Percentiles rank a stretch among this genome's conserved stretches.
Conservation (phyloP, 2,113 vertebrate species). For the Monopterus albus region DNA sequence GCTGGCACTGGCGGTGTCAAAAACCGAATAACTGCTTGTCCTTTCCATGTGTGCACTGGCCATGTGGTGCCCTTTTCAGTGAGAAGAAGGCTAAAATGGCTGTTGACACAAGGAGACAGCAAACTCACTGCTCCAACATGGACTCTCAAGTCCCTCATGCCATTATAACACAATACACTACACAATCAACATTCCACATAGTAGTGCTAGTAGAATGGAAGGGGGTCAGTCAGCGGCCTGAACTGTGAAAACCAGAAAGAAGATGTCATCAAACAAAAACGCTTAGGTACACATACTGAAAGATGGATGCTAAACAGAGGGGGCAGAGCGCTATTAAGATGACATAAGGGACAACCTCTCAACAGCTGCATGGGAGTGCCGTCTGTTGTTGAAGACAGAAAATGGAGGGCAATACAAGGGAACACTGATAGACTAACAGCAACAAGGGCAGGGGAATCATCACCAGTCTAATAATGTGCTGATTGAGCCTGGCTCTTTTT, state of each 20-base stretch:
- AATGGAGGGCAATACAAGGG: constrained; percentile 76
- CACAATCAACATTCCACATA: constrained; percentile 60
- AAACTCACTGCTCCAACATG: constrained; percentile 41
- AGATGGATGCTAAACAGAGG: constrained; percentile 78
- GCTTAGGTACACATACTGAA: constrained; percentile 77
- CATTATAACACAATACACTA: constrained; percentile 22
- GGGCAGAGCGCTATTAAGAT: constrained; percentile 74
- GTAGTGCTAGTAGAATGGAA: constrained; percentile 15
- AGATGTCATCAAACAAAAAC: constrained; percentile 81
- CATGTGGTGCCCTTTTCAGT: constrained; percentile 74
- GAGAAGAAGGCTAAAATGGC: constrained; percentile 61
- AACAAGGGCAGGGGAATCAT: constrained; percentile 75
- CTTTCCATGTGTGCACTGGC: constrained; percentile 59
- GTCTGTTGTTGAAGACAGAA: constrained; percentile 58
- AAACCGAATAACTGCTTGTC: constrained; percentile 73
- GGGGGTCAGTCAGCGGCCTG: constrained; percentile 59
- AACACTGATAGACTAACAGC: constrained; percentile 81
- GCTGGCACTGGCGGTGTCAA: constrained; percentile 76
- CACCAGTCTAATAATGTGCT: constrained; percentile 81
- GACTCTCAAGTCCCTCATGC: constrained; percentile 43
- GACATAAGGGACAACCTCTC: constrained; percentile 78
- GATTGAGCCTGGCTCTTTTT: constrained; percentile 77
- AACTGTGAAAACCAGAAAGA: constrained; percentile 75
- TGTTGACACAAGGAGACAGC: constrained; percentile 68
- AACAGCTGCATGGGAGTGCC: constrained; percentile 81